Evolutionary conservation across 2,113 vertebrate species (phyloP).

Genomic region (Ptychochromis oligacanthus): DNA sequence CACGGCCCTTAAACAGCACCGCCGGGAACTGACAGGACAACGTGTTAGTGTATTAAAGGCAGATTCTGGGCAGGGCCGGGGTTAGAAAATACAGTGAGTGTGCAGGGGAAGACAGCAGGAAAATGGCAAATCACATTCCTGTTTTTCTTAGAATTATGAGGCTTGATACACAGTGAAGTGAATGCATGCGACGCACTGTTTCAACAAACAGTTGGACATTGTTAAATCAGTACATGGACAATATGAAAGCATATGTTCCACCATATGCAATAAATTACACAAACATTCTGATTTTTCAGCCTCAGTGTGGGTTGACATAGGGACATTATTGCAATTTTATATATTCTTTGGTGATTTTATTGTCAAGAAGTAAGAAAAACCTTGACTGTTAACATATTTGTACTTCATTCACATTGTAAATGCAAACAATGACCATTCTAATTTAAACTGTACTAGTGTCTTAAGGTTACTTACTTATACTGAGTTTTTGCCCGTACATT

Average conservation of each 20-base stretch:
- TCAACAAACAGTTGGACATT: too few species aligned
- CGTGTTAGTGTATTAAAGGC: constrained; percentile 5
- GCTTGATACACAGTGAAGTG: background rate
- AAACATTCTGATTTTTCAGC: too few species aligned
- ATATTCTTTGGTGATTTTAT: background rate
- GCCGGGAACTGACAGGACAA: constrained; percentile 86
- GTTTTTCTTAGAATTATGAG: background rate
- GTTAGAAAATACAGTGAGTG: background rate
- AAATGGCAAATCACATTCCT: background rate
- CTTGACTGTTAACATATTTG: background rate
- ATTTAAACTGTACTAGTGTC: too few species aligned
- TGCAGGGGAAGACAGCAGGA: background rate
- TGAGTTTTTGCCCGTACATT: background rate
- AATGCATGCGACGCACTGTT: too few species aligned
- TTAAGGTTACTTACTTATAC: background rate
- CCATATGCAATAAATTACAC: too few species aligned
- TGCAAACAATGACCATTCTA: background rate
- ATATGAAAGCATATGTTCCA: too few species aligned
- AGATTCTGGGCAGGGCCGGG: background rate
- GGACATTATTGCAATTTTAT: accelerated
- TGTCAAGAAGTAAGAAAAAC: background rate
- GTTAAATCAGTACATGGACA: too few species aligned
- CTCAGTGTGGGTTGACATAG: too few species aligned
- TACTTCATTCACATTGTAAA: background rate
- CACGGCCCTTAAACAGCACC: constrained; percentile 93